These are phyloP conservation scores for Acropora yongei DNA, from an alignment of 64 coral and sea anemone genomes.

Conservation along the genomic window DNA sequence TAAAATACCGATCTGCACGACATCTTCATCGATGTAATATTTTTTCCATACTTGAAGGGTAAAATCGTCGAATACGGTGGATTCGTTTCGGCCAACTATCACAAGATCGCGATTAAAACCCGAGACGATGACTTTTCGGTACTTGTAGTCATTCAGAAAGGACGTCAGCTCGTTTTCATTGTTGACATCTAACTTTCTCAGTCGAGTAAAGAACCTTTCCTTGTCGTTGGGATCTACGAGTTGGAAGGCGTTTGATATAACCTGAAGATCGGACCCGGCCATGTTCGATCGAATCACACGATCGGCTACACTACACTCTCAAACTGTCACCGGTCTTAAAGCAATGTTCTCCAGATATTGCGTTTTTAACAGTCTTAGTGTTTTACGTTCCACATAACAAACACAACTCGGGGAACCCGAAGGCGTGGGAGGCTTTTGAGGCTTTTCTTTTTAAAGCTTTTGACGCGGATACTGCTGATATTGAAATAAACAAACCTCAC, in stretches of 20 bases:
- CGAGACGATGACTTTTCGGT: conserved; percentile 72
- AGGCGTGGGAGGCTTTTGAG: no score
- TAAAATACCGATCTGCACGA: conserved; percentile 86
- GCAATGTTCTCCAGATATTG: neutral
- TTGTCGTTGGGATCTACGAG: conserved; percentile 70
- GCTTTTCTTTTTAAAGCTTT: no score
- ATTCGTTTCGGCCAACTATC: conserved; percentile 72
- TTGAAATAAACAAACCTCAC: no score
- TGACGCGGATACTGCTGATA: no score
- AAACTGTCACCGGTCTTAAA: neutral
- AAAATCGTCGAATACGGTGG: conserved; percentile 90
- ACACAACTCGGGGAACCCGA: no score
- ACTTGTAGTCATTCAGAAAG: conserved; percentile 85
- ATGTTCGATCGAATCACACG: neutral
- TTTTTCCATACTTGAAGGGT: conserved; percentile 89
- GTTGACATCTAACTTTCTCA: conserved; percentile 84
- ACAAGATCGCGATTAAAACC: conserved; percentile 88
- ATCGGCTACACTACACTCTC: no score
- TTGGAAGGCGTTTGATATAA: conserved; percentile 72
- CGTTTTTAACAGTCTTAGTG: no score
- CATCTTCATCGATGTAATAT: conserved; percentile 89
- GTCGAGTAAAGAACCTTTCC: conserved; percentile 77
- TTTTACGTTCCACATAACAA: no score
- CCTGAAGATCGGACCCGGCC: conserved; percentile 5
- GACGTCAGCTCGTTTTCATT: conserved; percentile 24